phyloP scores from a whole-genome alignment of 1,140 invertebrate genomes.

The Hydropsyche tenuis region DNA sequence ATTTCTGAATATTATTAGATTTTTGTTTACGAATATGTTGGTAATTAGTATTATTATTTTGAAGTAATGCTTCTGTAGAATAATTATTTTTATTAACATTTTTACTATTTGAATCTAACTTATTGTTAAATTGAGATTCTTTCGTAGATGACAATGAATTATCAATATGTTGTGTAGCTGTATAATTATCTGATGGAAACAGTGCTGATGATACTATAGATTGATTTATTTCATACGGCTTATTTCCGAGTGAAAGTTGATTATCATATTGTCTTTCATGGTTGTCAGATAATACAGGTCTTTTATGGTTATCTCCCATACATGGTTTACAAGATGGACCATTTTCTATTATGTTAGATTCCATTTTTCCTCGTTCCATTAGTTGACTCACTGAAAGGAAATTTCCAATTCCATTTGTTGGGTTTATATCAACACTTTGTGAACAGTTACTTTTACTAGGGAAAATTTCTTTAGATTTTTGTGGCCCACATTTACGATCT shows the following conservation, averaged over 20 bases:
- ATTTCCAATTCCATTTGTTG: conserved; percentile 45
- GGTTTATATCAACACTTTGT: conserved; percentile 38
- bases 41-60: conserved; percentile 51
- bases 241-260: background rate
- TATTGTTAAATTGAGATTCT: conserved; percentile 42
- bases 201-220: background rate
- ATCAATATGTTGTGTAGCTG: conserved; percentile 1
- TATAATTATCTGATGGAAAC: conserved; percentile 25
- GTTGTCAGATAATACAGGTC: background rate
- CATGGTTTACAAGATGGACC: conserved; percentile 3
- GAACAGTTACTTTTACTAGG: conserved; percentile 25
- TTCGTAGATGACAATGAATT: conserved; percentile 11
- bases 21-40: conserved; percentile 38
- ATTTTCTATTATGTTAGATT: conserved; percentile 8
- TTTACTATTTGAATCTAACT: conserved; percentile 51
- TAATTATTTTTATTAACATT: conserved; percentile 61
- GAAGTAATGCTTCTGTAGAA: conserved; percentile 64
- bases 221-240: conserved; percentile 19
- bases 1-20: conserved; percentile 27
- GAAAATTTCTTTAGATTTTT: conserved; percentile 22
- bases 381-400: conserved; percentile 72
- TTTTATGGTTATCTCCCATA: conserved; percentile 26
- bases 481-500: conserved; percentile 14
- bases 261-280: conserved; percentile 17
- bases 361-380: conserved; percentile 58